Percentiles rank a stretch among this genome's conserved stretches.
phyloP scores from a whole-genome alignment of 1,140 invertebrate genomes.

The Patella vulgata region DNA sequence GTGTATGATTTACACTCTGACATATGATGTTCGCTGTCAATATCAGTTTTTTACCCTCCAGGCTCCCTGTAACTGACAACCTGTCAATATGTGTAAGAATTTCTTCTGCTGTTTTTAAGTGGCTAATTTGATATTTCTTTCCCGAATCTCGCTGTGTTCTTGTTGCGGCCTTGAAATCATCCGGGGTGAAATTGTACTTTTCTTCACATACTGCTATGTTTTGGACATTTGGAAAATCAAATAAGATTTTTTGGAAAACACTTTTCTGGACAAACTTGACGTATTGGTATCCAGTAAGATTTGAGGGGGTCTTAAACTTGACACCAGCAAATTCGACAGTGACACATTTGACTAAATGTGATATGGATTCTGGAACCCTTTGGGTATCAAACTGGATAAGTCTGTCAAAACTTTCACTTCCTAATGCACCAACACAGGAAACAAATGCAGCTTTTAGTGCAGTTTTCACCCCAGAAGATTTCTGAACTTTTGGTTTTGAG shows the following conservation, averaged over 20 bases:
- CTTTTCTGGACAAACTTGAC: constrained; percentile 4
- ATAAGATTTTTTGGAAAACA: neutral
- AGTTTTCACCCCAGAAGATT: constrained; percentile 10
- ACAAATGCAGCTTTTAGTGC: constrained; percentile 8
- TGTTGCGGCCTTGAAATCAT: constrained; percentile 8
- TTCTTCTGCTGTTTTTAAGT: no score
- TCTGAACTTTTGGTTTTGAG: constrained; percentile 21
- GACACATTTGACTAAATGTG: neutral
- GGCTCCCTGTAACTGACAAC: no score
- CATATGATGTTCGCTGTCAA: constrained; percentile 12
- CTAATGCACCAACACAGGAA: neutral
- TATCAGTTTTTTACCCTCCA: neutral
- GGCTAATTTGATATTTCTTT: no score
- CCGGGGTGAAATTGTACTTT: constrained; percentile 8
- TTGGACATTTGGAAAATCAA: neutral
- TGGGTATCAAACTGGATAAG: neutral
- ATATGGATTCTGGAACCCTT: neutral
- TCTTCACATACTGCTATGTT: constrained; percentile 2
- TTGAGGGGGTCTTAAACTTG: constrained; percentile 1
- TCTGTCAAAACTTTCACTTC: neutral
- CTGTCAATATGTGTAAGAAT: no score
- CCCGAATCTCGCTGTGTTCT: neutral
- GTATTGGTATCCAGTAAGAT: constrained; percentile 1
- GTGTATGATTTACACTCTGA: neutral
- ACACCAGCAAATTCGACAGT: constrained; percentile 16